These are phyloP conservation scores for Bicyclus anynana DNA, from an alignment of 1,140 invertebrate genomes.

Conservation along the genomic window DNA sequence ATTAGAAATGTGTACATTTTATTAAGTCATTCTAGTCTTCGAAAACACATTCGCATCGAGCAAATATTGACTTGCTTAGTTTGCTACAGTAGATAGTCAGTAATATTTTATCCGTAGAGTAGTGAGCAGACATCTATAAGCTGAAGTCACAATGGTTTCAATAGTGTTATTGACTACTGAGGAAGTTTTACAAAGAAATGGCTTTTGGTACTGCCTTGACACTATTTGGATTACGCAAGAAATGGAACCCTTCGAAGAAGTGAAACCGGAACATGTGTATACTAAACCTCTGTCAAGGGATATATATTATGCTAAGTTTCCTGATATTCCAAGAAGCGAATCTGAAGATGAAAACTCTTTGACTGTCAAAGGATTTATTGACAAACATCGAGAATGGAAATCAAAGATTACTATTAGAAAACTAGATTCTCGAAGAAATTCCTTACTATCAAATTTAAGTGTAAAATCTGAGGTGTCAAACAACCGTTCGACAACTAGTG, in stretches of 20 bases:
- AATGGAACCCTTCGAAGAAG: slow-evolving; percentile 68
- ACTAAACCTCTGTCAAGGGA: slow-evolving; percentile 58
- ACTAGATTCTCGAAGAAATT: slow-evolving; percentile 38
- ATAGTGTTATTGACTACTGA: slow-evolving; percentile 63
- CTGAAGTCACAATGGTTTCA: slow-evolving; percentile 46
- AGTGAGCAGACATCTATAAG: not conserved
- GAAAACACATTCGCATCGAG: slow-evolving; percentile 12
- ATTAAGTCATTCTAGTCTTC: slow-evolving; percentile 7
- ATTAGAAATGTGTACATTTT: slow-evolving; percentile 19
- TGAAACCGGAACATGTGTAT: slow-evolving; percentile 55
- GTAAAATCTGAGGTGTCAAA: slow-evolving; percentile 21
- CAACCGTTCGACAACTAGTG: slow-evolving; percentile 30
- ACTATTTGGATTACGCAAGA: slow-evolving; percentile 59
- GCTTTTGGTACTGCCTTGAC: slow-evolving; percentile 62
- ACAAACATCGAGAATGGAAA: slow-evolving; percentile 63
- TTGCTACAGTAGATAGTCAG: not conserved
- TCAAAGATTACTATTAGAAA: slow-evolving; percentile 51
- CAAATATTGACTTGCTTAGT: slow-evolving; percentile 25
- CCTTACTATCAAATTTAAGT: slow-evolving; percentile 35
- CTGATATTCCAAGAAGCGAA: slow-evolving; percentile 66
- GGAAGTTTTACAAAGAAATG: slow-evolving; percentile 59
- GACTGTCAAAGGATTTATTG: slow-evolving; percentile 51
- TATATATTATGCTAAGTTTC: slow-evolving; percentile 60
- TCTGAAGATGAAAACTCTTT: slow-evolving; percentile 64
- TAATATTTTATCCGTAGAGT: not conserved